phyloP scores from a whole-genome alignment of 2,888 invertebrate species.

The Ophion slaviceki region DNA sequence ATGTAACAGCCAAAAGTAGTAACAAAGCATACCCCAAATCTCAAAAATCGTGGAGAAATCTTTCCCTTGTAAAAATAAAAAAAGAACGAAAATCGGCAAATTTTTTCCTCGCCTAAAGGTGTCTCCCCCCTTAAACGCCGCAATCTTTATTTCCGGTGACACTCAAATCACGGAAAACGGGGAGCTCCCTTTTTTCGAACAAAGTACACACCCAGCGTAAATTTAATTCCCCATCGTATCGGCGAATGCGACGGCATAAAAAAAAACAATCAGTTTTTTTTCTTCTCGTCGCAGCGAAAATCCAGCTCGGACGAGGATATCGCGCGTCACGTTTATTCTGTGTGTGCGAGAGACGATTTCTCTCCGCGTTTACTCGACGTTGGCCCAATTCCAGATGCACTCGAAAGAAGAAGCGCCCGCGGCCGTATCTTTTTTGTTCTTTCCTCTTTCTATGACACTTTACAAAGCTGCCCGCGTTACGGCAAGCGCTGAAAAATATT shows the following conservation, averaged over 20 bases:
- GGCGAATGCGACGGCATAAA: neutral
- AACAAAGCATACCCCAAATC: no score
- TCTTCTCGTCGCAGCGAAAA: slow-evolving; percentile 6
- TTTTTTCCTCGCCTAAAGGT: no score
- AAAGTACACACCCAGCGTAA: neutral
- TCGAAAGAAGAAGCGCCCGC: slow-evolving; percentile 52
- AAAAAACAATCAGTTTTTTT: slow-evolving; percentile 1
- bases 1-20: no score
- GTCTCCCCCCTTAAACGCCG: neutral
- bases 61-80: no score
- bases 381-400: slow-evolving; percentile 67
- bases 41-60: no score
- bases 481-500: neutral
- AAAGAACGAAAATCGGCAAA: no score
- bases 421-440: slow-evolving; percentile 26
- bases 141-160: neutral
- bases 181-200: neutral
- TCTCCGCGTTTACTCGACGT: slow-evolving; percentile 61
- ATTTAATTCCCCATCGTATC: neutral
- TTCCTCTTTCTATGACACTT: neutral
- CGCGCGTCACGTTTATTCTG: slow-evolving; percentile 38
- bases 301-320: slow-evolving; percentile 43
- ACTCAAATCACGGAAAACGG: neutral
- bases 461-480: neutral
- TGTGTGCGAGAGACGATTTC: slow-evolving; percentile 46